A percentile compares a stretch with the other conserved stretches of the same genome.
phyloP scores from a whole-genome alignment of 2,888 invertebrate species.

The Metellina segmentata region DNA sequence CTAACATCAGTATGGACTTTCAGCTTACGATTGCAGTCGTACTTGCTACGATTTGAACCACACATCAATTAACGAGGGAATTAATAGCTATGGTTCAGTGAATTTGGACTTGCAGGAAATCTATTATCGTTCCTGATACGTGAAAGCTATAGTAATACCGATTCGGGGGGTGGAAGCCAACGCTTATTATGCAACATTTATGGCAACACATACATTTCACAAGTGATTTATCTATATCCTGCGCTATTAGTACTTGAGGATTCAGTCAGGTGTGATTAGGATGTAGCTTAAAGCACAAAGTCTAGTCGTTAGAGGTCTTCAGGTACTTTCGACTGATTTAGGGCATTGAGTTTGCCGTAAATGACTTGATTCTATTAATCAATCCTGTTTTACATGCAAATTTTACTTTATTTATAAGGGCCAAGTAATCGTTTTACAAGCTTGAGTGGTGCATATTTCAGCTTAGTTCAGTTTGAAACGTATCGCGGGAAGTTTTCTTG shows the following conservation, averaged over 20 bases:
- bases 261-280: neutral
- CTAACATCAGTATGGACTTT: too few relatives aligned
- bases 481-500: too few relatives aligned
- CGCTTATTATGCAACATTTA: neutral
- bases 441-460: too few relatives aligned
- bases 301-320: too few relatives aligned
- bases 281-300: neutral
- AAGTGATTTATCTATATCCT: neutral
- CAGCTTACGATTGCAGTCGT: neutral
- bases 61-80: neutral
- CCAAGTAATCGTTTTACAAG: too few relatives aligned
- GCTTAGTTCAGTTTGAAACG: too few relatives aligned
- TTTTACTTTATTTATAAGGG: too few relatives aligned
- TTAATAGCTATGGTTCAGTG: neutral
- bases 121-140: neutral
- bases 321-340: too few relatives aligned
- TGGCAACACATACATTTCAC: neutral
- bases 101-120: neutral
- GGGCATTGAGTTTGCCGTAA: too few relatives aligned
- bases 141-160: neutral
- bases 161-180: neutral
- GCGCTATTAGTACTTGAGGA: neutral
- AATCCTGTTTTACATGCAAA: too few relatives aligned
- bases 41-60: neutral
- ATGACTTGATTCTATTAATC: too few relatives aligned